Percentiles rank a stretch among this genome's conserved stretches.
phyloP scores from a whole-genome alignment of 1,140 invertebrate species.

The Battus philenor region DNA sequence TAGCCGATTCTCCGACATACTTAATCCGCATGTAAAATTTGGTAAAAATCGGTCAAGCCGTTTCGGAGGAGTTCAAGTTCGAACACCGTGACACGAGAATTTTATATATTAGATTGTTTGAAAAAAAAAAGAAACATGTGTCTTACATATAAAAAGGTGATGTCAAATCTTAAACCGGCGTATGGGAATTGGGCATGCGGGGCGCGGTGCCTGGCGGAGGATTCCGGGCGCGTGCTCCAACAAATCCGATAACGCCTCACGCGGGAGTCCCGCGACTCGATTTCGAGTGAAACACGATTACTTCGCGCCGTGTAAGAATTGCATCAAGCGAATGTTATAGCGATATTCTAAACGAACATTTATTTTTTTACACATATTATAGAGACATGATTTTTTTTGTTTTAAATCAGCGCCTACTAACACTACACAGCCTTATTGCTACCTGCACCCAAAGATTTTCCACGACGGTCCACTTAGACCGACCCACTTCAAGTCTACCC shows the following conservation, averaged over 20 bases:
- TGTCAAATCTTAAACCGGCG: neutral
- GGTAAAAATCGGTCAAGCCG: too few relatives aligned
- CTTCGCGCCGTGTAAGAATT: constrained; percentile 33
- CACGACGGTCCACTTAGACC: too few relatives aligned
- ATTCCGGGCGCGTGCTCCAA: constrained; percentile 47
- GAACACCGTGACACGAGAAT: too few relatives aligned
- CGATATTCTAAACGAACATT: too few relatives aligned
- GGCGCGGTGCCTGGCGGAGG: constrained; percentile 19
- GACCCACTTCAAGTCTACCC: too few relatives aligned
- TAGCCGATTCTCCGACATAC: neutral
- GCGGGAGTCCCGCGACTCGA: constrained; percentile 61
- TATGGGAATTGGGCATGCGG: constrained; percentile 21
- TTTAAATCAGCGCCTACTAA: too few relatives aligned
- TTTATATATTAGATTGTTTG: too few relatives aligned
- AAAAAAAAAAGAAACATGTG: neutral
- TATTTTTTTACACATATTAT: too few relatives aligned
- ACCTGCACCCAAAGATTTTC: too few relatives aligned
- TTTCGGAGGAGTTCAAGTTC: too few relatives aligned
- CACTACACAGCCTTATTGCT: too few relatives aligned
- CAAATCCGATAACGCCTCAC: constrained; percentile 61
- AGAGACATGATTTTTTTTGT: too few relatives aligned
- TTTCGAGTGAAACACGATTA: constrained; percentile 58
- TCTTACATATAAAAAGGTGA: neutral
- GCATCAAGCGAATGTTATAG: constrained; percentile 25
- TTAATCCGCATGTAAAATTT: neutral